phyloP scores from a whole-genome alignment of 2,113 vertebrate species.

The Spheniscus mendiculus region DNA sequence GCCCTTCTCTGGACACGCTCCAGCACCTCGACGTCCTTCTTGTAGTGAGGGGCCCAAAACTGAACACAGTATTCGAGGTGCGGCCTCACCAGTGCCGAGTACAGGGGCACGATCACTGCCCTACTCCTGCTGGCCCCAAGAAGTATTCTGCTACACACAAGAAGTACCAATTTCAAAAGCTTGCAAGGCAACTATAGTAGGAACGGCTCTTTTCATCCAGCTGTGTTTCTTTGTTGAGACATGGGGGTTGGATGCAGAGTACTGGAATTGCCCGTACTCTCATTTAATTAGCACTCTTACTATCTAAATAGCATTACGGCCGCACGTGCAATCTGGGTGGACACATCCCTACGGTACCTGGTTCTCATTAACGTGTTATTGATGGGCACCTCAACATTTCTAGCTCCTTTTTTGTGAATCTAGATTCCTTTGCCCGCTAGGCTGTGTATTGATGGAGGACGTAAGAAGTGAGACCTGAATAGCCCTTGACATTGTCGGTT shows the following conservation, averaged over 20 bases:
- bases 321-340: rapidly evolving
- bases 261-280: neutral
- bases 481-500: neutral
- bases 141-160: too few relatives aligned
- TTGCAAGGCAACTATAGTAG: neutral
- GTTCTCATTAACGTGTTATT: neutral
- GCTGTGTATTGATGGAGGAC: neutral
- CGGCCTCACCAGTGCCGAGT: too few relatives aligned
- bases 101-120: too few relatives aligned
- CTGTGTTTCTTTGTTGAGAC: neutral
- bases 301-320: neutral
- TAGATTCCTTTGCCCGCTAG: neutral
- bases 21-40: too few relatives aligned
- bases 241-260: neutral
- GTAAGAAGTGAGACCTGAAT: neutral
- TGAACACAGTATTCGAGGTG: too few relatives aligned
- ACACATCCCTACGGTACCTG: neutral
- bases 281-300: neutral
- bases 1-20: too few relatives aligned
- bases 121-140: too few relatives aligned
- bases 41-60: too few relatives aligned
- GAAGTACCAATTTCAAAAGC: neutral
- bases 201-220: neutral
- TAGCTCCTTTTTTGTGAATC: neutral
- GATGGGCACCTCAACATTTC: neutral